Evolutionary conservation across 2,888 invertebrate genomes (phyloP).

Genomic region (Drosophila crucigera): DNA sequence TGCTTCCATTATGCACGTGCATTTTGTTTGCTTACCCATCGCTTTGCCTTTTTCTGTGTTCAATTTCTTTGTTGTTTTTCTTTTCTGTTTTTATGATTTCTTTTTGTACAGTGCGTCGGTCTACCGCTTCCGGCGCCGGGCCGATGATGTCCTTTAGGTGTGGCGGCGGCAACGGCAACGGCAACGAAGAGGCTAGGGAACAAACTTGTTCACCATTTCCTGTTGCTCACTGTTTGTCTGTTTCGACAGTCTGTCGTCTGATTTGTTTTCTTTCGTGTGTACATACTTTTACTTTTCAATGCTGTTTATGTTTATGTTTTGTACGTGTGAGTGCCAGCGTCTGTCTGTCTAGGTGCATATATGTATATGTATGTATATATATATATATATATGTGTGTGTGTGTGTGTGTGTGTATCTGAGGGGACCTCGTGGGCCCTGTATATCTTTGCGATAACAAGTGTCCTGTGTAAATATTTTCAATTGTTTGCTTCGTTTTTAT

Average conservation of each 20-base stretch:
- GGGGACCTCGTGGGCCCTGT: slow-evolving; percentile 18
- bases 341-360: slow-evolving; percentile 7
- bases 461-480: slow-evolving; percentile 81
- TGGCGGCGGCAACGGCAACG: not conserved
- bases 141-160: not conserved
- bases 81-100: slow-evolving; percentile 65
- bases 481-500: slow-evolving; percentile 79
- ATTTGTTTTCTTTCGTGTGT: slow-evolving; percentile 61
- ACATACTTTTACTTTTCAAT: slow-evolving; percentile 56
- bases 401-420: slow-evolving; percentile 11
- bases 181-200: slow-evolving; percentile 11
- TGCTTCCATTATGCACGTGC: slow-evolving; percentile 78
- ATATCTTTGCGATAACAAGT: slow-evolving; percentile 76
- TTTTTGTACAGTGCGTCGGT: slow-evolving; percentile 14
- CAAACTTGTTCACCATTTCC: slow-evolving; percentile 68
- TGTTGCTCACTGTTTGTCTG: slow-evolving; percentile 67
- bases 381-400: slow-evolving; percentile 20
- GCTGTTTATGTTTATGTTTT: slow-evolving; percentile 62
- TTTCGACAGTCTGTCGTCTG: slow-evolving; percentile 54
- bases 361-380: slow-evolving; percentile 1
- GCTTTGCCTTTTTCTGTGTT: slow-evolving; percentile 18
- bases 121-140: not conserved
- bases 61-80: slow-evolving; percentile 26
- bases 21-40: slow-evolving; percentile 63
- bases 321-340: slow-evolving; percentile 18